Percentiles rank a stretch among this genome's conserved stretches.
Conservation (phyloP, 1,140 invertebrate species). For the Adelges cooleyi region DNA sequence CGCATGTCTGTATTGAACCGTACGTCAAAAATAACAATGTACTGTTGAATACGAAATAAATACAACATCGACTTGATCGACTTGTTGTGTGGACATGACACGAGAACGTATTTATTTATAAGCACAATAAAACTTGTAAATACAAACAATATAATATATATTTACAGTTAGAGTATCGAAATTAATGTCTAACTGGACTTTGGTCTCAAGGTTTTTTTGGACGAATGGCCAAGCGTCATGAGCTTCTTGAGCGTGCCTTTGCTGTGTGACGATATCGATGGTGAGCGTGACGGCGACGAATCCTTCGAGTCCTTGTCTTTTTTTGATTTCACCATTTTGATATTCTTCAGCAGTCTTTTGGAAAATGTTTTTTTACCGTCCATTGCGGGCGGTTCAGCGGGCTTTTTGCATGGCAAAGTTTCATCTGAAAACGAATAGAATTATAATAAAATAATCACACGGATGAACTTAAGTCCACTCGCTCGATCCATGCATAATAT, state of each 20-base stretch:
- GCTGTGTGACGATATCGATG: slow-evolving; percentile 4
- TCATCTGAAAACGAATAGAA: not conserved
- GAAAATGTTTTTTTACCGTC: slow-evolving; percentile 8
- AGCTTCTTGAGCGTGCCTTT: slow-evolving; percentile 27
- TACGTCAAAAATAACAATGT: too few relatives aligned
- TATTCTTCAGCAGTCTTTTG: slow-evolving; percentile 24
- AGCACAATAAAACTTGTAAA: too few relatives aligned
- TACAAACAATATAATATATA: too few relatives aligned
- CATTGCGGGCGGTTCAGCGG: not conserved
- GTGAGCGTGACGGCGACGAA: not conserved
- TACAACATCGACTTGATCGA: too few relatives aligned
- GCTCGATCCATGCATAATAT: too few relatives aligned
- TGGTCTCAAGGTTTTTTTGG: slow-evolving; percentile 9
- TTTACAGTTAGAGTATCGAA: too few relatives aligned
- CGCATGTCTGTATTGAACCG: too few relatives aligned
- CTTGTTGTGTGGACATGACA: too few relatives aligned
- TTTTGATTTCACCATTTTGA: slow-evolving; percentile 25
- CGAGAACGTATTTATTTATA: too few relatives aligned
- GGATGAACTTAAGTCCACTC: too few relatives aligned
- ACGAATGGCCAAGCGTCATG: slow-evolving; percentile 21
- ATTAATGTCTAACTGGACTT: slow-evolving; percentile 23
- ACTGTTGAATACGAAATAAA: too few relatives aligned
- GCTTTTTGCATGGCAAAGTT: slow-evolving; percentile 14
- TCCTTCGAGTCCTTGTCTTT: slow-evolving; percentile 1
- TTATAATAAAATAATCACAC: not conserved